These are phyloP conservation scores for Muscina levida DNA, from an alignment of 2,888 invertebrate species.

Conservation along the genomic window DNA sequence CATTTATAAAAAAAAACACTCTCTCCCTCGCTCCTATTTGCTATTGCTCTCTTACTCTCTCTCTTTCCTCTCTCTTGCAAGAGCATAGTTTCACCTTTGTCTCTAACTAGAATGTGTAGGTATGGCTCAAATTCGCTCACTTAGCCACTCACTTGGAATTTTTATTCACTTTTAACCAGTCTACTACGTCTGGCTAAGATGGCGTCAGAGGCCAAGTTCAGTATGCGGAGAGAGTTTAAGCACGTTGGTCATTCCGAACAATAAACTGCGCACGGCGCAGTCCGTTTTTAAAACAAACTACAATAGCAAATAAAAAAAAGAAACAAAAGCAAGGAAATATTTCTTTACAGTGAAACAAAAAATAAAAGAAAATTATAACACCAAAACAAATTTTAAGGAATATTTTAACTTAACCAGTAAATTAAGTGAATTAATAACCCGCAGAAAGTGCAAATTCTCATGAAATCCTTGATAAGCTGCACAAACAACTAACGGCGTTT, in stretches of 20 bases:
- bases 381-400: neutral
- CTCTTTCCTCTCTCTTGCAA: conserved; percentile 49
- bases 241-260: conserved; percentile 68
- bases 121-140: conserved; percentile 52
- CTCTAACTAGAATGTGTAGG: conserved; percentile 50
- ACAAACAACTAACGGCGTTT: conserved; percentile 14
- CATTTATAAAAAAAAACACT: too few relatives aligned
- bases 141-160: conserved; percentile 66
- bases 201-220: conserved; percentile 78
- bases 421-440: neutral
- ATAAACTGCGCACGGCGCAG: conserved; percentile 75
- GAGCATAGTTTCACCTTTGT: too few relatives aligned
- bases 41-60: conserved; percentile 55
- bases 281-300: conserved; percentile 53
- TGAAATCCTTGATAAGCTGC: neutral
- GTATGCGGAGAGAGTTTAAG: conserved; percentile 78
- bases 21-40: neutral
- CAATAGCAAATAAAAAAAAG: conserved; percentile 48
- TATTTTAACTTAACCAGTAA: conserved; percentile 10
- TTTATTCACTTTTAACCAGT: conserved; percentile 57
- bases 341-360: conserved; percentile 35
- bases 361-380: conserved; percentile 32
- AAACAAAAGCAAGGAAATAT: conserved; percentile 35
- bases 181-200: conserved; percentile 74
- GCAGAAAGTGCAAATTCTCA: neutral